These are phyloP conservation scores for Drosophila erecta DNA, from an alignment of 1,140 invertebrate species.

Conservation along the genomic window DNA sequence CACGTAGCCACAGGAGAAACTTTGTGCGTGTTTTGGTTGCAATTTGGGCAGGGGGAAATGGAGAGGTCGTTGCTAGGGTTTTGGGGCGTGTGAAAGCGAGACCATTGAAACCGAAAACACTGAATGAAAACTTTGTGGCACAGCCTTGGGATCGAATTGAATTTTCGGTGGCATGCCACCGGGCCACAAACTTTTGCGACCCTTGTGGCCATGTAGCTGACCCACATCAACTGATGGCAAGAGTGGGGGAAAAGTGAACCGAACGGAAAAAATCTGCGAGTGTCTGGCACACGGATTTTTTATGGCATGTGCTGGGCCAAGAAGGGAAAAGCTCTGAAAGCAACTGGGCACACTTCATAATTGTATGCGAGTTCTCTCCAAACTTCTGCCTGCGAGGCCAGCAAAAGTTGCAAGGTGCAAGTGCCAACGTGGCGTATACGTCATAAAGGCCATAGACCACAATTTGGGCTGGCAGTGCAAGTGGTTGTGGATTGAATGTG, in stretches of 20 bases:
- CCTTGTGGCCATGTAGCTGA: slow-evolving; percentile 68
- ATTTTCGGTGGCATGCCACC: slow-evolving; percentile 53
- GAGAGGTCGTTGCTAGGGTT: slow-evolving; percentile 16
- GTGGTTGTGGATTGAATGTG: slow-evolving; percentile 21
- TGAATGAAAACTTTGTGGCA: slow-evolving; percentile 67
- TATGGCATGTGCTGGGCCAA: slow-evolving; percentile 44
- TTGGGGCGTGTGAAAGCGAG: slow-evolving; percentile 74
- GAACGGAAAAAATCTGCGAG: slow-evolving; percentile 8
- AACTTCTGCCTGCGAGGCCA: slow-evolving; percentile 40
- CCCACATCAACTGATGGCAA: slow-evolving; percentile 56
- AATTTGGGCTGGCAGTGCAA: slow-evolving; percentile 7
- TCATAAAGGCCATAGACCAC: slow-evolving; percentile 64
- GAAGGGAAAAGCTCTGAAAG: slow-evolving; percentile 10
- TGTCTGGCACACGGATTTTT: slow-evolving; percentile 55
- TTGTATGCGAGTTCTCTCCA: slow-evolving; percentile 56
- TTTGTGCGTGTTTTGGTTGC: slow-evolving; percentile 54
- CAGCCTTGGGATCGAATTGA: slow-evolving; percentile 74
- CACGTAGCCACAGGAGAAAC: slow-evolving; percentile 43
- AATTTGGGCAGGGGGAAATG: slow-evolving; percentile 11
- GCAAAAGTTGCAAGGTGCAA: slow-evolving; percentile 66
- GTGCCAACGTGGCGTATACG: slow-evolving; percentile 67
- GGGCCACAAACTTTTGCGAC: slow-evolving; percentile 48
- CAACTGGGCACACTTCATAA: slow-evolving; percentile 69
- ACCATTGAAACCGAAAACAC: slow-evolving; percentile 76
- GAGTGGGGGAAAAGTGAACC: not conserved